Evolutionary conservation across 2,113 vertebrate genomes (phyloP).

Genomic region (Lagenorhynchus albirostris): DNA sequence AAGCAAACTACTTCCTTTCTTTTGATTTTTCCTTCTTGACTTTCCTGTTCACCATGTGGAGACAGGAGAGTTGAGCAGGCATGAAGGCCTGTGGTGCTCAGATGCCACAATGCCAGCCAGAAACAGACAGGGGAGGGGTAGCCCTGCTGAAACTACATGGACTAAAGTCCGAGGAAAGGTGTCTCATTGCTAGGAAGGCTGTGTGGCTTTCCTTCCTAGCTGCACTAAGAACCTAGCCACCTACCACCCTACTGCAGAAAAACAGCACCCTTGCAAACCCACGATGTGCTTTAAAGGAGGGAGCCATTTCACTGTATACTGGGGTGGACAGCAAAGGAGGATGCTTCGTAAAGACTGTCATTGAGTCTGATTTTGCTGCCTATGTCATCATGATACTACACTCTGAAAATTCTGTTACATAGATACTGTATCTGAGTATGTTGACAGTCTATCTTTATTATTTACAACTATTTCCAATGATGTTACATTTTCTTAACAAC

Average conservation of each 20-base stretch:
- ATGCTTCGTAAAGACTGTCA: neutral
- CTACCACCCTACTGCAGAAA: neutral
- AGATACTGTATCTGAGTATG: neutral
- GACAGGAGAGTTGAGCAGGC: neutral
- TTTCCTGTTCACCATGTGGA: neutral
- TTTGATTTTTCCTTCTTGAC: neutral
- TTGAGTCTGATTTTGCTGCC: neutral
- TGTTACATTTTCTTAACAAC: slow-evolving; percentile 8
- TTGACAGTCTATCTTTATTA: neutral
- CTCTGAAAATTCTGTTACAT: neutral
- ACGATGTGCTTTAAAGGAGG: neutral
- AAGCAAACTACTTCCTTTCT: neutral
- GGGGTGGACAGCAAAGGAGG: neutral
- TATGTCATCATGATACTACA: neutral
- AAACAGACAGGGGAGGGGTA: neutral
- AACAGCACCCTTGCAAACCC: neutral
- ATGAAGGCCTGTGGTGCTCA: neutral
- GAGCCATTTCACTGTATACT: neutral
- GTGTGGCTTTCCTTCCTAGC: neutral
- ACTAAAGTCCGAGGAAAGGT: neutral
- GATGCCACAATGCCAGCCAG: neutral
- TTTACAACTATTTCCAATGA: neutral
- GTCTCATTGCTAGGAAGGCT: neutral
- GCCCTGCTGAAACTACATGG: neutral
- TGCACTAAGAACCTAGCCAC: neutral